Base-by-base conservation (phyloP, 2,113 vertebrate species). In the Entelurus aequoreus region DNA sequence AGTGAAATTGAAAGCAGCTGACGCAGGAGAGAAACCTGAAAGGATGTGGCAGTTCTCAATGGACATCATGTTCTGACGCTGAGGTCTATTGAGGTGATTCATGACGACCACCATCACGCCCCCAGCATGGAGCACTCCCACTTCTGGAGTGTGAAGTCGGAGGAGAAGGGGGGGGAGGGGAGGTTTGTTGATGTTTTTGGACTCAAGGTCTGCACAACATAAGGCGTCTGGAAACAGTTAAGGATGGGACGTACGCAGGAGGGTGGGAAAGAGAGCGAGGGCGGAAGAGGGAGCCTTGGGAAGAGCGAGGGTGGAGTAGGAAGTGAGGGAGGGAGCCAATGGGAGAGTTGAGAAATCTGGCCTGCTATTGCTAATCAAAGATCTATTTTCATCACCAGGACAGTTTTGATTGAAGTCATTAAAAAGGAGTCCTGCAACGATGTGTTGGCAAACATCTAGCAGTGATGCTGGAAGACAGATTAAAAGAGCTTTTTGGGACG, bases 181-280 rank as follows among this genome's bases (percentile, higher is more conserved):
- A 65, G 66, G 72, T 62, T 79, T 80, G 76, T 80, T 86, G 74
- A 84, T 84, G 67, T 85, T 84, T 81, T 83, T 85, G 65, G 77
- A 73, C 67, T 66, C 62, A 72, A 72, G 75, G 77, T 62, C 77
- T 76, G 72, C 67, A 83, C 78, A 71, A 73, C 37, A 61, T 72
- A 77, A 46, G 69, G 79, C 61, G 82, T 90, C 90, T 91, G 90
- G 90, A 91, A 91, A 84, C 83, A 85, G 89, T 92, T 92, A 92
- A 78, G 78, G 77, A 75, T 67, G 83, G 82, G 81, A 70, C 82
- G 66, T 68, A 75, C 35, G 59, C 81, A 76, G 62, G 52, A 82
- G 86, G 86, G 86, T 90, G 90, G 90, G 90, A 91, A 90, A 88
- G 66, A 69, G 68, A 80, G 82, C 74, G 80, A 82, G 81, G 88